Conservation (phyloP, 64 coral and sea anemone genomes). For the Orbicella faveolata region DNA sequence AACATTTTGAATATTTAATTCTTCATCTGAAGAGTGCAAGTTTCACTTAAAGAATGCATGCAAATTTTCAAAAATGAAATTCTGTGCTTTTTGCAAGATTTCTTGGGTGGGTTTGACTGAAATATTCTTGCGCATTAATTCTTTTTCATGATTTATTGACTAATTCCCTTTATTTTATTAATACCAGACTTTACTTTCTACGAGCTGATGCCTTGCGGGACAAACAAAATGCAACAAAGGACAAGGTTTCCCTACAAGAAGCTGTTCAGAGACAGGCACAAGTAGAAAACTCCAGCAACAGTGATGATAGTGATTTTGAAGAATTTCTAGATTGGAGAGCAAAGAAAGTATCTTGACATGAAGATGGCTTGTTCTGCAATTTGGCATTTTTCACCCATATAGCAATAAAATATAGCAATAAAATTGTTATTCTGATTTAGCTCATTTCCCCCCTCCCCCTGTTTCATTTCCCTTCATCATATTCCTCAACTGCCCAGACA, state of each 20-base stretch:
- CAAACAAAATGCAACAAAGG: slow-evolving; percentile 67
- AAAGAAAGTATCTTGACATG: slow-evolving; percentile 68
- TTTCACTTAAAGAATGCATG: not conserved
- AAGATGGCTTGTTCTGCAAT: not conserved
- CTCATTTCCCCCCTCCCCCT: too few relatives aligned
- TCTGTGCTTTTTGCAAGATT: not conserved
- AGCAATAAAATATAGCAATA: too few relatives aligned
- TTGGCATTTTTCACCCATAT: too few relatives aligned
- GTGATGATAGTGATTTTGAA: slow-evolving; percentile 82
- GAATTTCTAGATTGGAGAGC: slow-evolving; percentile 95
- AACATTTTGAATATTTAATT: too few relatives aligned
- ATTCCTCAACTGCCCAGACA: too few relatives aligned
- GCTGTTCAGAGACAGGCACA: slow-evolving; percentile 7
- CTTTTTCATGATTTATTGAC: too few relatives aligned
- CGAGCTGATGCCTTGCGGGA: slow-evolving; percentile 73
- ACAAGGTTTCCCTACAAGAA: slow-evolving; percentile 32
- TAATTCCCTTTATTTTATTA: not conserved
- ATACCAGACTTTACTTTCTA: slow-evolving; percentile 77
- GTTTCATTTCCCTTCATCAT: too few relatives aligned
- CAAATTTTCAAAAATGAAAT: not conserved
- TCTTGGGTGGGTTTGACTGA: too few relatives aligned
- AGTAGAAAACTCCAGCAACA: slow-evolving; percentile 46
- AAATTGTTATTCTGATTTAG: too few relatives aligned
- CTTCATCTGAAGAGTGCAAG: too few relatives aligned
- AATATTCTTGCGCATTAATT: too few relatives aligned